Base-by-base conservation (phyloP, 2,888 invertebrate species). In the Teinopalpus imperialis region DNA sequence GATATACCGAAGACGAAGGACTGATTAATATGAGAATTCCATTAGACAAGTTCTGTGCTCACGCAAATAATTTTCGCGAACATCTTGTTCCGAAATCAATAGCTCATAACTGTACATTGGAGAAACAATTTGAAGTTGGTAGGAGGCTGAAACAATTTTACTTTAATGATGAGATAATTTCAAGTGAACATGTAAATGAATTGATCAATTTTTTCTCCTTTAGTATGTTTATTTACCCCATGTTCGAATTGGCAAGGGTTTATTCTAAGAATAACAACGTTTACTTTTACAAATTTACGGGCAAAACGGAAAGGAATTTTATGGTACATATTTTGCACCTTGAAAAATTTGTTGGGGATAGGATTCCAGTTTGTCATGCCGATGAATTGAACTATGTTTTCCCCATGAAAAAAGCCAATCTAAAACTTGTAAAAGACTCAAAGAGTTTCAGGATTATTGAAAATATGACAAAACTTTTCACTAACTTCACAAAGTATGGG, bases 1-100 rank as follows among this genome's bases (percentile, higher is more conserved):
- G 95, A 3, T 69, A 92, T 2, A 94, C 91, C 9, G 87, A 90
- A 0, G 90, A 93, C 30, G 95, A 95, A 77, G 94, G 94, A 8
- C 8, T 67, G 0, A 26, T 66, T 18, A 16, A 24, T 3, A 30
- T 60, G 3, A 43, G 36, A 10, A 23, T 40, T 23, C 9, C 39
- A 3, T n/a, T 50, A 16, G 36, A 56, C 16, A 51, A 45, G n/a
- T 48, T 54, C 24, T 24, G 63, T 3, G 9, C 35, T 4, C 46
- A 52, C 40, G 53, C 56, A 1, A 62, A 69, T 24, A 45, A 48
- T 1, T 59, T 54, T 3, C 37, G 51, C 2, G 59, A 54, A 43
- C 57, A 53, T 29, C 61, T 63, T 10, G 54, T 59, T 4, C 63
- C 69, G 1, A 55, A 41, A 34, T 21, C 47, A 8, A 52, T 66